phyloP scores from a whole-genome alignment of 2,113 vertebrate genomes.

The Corydoras maculifer region DNA sequence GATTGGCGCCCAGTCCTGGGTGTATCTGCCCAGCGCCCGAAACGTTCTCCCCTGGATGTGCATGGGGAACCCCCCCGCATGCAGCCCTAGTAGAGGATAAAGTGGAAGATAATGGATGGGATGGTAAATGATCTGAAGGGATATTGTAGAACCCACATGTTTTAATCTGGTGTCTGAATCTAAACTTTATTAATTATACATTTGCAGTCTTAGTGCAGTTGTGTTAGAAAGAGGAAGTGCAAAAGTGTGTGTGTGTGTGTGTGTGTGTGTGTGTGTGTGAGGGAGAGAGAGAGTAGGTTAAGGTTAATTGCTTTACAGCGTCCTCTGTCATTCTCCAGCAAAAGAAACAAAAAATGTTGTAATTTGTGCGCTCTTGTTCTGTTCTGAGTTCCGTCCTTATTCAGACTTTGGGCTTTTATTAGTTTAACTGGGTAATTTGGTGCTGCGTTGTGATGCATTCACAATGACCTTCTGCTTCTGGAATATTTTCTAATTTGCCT shows the following conservation, averaged over 20 bases:
- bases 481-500: neutral
- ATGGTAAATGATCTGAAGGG: too few relatives aligned
- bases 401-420: neutral
- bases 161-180: too few relatives aligned
- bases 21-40: too few relatives aligned
- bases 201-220: neutral
- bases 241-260: neutral
- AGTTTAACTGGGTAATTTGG: slow-evolving; percentile 17
- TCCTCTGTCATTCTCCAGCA: slow-evolving; percentile 25
- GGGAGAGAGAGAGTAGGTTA: neutral
- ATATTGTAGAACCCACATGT: too few relatives aligned
- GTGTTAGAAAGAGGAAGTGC: neutral
- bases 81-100: too few relatives aligned
- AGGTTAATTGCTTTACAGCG: slow-evolving; percentile 30
- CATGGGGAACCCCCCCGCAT: too few relatives aligned
- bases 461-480: neutral
- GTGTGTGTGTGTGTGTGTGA: neutral
- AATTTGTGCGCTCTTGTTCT: slow-evolving; percentile 4
- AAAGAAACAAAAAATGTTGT: slow-evolving; percentile 16
- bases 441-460: slow-evolving; percentile 6
- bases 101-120: too few relatives aligned
- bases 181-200: neutral
- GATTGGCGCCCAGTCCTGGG: too few relatives aligned
- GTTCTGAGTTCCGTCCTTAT: neutral
- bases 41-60: too few relatives aligned